A percentile compares a stretch with the other conserved stretches of the same genome.
phyloP scores from a whole-genome alignment of 2,797 vertebrate species.

The Taeniopygia guttata region DNA sequence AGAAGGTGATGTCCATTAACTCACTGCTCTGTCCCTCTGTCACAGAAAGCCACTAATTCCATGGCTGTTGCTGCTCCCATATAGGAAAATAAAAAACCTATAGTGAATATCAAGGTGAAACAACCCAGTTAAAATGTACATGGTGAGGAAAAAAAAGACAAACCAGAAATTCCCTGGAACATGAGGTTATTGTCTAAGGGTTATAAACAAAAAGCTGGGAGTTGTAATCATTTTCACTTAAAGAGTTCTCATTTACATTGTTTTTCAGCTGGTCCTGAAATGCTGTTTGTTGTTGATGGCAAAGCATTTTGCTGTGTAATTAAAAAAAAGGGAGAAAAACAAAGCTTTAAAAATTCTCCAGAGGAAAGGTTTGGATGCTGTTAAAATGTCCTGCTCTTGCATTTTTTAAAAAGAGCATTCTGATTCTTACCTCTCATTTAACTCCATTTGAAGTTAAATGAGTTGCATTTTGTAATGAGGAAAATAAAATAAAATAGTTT shows the following conservation, averaged over 20 bases:
- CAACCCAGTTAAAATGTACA: not conserved
- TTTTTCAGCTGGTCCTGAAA: constrained; percentile 15
- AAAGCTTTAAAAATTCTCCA: not conserved
- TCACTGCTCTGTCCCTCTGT: not conserved
- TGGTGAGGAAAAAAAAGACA: not conserved
- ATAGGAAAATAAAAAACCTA: not conserved
- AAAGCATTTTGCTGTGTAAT: not conserved
- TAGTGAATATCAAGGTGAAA: not conserved
- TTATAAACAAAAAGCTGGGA: not conserved
- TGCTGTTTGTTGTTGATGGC: constrained; percentile 7
- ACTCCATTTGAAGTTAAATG: constrained; percentile 27
- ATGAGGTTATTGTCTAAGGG: not conserved
- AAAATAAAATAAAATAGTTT: constrained; percentile 20
- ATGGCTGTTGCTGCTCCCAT: not conserved
- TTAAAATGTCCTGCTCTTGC: not conserved
- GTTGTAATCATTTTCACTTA: constrained; percentile 1
- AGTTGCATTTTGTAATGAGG: not conserved
- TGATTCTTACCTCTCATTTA: not conserved
- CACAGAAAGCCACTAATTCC: not conserved
- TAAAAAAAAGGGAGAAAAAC: not conserved
- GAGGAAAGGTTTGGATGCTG: not conserved
- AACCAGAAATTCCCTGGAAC: not conserved
- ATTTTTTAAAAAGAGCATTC: not conserved
- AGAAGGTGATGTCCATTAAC: not conserved
- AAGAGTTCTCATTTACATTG: constrained; percentile 16